Evolutionary conservation across 2,888 invertebrate genomes (phyloP).

Genomic region (Brachyptera putata): DNA sequence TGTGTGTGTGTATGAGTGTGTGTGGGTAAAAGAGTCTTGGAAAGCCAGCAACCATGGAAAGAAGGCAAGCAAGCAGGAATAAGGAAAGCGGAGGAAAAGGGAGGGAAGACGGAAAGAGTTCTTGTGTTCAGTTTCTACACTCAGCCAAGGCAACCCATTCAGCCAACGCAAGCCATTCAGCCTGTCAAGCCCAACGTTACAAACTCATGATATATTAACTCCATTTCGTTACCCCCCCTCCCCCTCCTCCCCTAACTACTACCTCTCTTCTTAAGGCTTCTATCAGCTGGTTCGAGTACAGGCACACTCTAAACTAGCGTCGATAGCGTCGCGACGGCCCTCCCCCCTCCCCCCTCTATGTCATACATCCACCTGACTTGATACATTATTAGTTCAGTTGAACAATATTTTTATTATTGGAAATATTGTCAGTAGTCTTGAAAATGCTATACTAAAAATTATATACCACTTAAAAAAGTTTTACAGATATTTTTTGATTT

Average conservation of each 20-base stretch:
- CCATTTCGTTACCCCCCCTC: slow-evolving; percentile 38
- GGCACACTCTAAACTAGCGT: slow-evolving; percentile 8
- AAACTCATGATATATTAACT: slow-evolving; percentile 43
- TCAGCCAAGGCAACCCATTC: slow-evolving; percentile 1
- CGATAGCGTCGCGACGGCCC: not conserved
- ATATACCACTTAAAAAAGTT: too few species aligned
- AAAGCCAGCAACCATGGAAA: not conserved
- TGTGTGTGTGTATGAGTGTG: too few species aligned
- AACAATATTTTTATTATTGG: too few species aligned
- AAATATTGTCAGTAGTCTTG: too few species aligned
- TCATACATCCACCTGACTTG: too few species aligned
- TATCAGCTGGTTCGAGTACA: slow-evolving; percentile 25
- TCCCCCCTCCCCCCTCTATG: not conserved
- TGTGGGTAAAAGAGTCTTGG: not conserved
- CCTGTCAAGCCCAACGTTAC: slow-evolving; percentile 43
- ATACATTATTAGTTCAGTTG: too few species aligned
- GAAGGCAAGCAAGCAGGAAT: not conserved
- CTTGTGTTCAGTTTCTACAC: not conserved
- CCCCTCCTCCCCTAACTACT: slow-evolving; percentile 8
- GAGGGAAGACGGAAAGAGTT: too few species aligned
- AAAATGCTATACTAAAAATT: too few species aligned
- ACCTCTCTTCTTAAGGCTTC: slow-evolving; percentile 4
- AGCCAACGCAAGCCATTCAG: slow-evolving; percentile 39
- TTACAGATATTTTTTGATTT: too few species aligned
- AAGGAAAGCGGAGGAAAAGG: too few species aligned